Evolutionary conservation across 2,888 invertebrate species (phyloP).

Genomic region (Pheosia tremula): DNA sequence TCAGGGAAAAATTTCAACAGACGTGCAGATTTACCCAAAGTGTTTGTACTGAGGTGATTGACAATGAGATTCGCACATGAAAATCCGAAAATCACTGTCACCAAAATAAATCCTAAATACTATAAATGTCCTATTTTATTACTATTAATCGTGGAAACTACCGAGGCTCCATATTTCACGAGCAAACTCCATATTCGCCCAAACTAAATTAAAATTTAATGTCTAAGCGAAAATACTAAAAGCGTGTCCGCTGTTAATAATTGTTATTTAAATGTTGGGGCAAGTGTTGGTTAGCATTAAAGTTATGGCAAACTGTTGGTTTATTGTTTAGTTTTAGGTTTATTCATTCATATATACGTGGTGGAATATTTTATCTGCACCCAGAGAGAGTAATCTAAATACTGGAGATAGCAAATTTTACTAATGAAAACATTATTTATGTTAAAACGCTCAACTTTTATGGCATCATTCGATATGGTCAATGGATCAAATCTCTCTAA

Average conservation of each 20-base stretch:
- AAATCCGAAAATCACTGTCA: too few relatives aligned
- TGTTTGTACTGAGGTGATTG: too few relatives aligned
- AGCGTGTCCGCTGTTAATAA: constrained; percentile 37
- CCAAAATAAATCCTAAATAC: too few relatives aligned
- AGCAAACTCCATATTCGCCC: constrained; percentile 20
- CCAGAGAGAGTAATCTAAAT: too few relatives aligned
- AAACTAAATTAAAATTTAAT: constrained; percentile 41
- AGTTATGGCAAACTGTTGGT: constrained; percentile 2
- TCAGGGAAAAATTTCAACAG: too few relatives aligned
- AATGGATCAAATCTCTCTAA: too few relatives aligned
- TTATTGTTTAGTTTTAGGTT: not conserved
- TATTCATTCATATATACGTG: not conserved
- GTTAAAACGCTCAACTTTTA: too few relatives aligned
- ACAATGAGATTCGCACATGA: too few relatives aligned
- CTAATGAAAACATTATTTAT: too few relatives aligned
- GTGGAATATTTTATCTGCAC: not conserved
- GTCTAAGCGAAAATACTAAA: constrained; percentile 38
- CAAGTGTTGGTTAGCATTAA: constrained; percentile 7
- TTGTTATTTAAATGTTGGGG: constrained; percentile 35
- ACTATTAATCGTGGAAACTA: not conserved
- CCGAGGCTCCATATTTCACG: constrained; percentile 12
- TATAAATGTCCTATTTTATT: not conserved
- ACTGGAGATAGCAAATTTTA: too few relatives aligned
- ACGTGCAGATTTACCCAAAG: too few relatives aligned
- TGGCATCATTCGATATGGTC: too few relatives aligned